Evolutionary conservation across 2,888 invertebrate species (phyloP).

Genomic region (Xestobium rufovillosum): DNA sequence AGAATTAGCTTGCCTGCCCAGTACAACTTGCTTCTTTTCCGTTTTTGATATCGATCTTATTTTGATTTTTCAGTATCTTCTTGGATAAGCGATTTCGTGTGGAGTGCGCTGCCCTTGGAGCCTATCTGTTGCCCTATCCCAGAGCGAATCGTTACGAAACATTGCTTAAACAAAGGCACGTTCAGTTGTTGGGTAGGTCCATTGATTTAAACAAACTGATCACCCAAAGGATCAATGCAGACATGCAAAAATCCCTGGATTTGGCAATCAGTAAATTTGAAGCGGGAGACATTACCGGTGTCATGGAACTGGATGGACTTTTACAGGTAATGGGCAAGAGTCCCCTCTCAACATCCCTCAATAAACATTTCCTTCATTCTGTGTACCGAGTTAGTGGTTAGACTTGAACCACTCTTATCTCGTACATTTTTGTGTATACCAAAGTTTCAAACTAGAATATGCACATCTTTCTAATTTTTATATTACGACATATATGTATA

Average conservation of each 20-base stretch:
- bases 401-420: no score
- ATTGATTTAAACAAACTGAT: constrained; percentile 91
- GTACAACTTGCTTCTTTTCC: neutral
- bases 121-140: constrained; percentile 75
- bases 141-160: constrained; percentile 93
- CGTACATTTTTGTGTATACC: no score
- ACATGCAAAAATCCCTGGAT: constrained; percentile 91
- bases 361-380: no score
- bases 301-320: constrained; percentile 91
- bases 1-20: no score
- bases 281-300: constrained; percentile 91
- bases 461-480: no score
- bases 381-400: no score
- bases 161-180: constrained; percentile 88
- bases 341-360: no score
- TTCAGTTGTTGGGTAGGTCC: constrained; percentile 88
- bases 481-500: no score
- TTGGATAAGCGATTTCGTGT: constrained; percentile 95
- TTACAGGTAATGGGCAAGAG: no score
- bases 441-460: no score
- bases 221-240: constrained; percentile 92
- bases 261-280: constrained; percentile 95
- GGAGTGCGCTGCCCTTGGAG: constrained; percentile 86
- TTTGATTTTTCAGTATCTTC: constrained; percentile 61
- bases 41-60: neutral